phyloP scores from a whole-genome alignment of 2,888 invertebrate species.

The Eurytoma californica region DNA sequence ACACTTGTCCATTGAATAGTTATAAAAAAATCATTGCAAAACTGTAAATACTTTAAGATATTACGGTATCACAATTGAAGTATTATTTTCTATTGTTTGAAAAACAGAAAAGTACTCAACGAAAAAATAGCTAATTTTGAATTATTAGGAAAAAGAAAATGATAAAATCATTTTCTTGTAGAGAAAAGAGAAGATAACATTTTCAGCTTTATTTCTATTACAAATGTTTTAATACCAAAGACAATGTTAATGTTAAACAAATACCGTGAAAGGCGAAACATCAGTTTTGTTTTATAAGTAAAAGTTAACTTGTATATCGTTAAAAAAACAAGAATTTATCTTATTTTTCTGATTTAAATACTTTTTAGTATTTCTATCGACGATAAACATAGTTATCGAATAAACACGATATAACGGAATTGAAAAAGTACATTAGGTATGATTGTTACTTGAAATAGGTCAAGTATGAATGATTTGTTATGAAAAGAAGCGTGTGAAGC shows the following conservation, averaged over 20 bases:
- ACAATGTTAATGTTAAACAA: conserved; percentile 50
- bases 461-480: conserved; percentile 49
- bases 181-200: conserved; percentile 29
- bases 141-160: conserved; percentile 38
- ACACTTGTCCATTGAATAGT: conserved; percentile 41
- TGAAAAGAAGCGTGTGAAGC: conserved; percentile 30
- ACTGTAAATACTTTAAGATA: conserved; percentile 48
- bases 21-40: conserved; percentile 28
- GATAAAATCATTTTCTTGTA: conserved; percentile 44
- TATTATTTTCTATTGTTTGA: conserved; percentile 30
- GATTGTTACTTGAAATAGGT: conserved; percentile 45
- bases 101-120: conserved; percentile 5
- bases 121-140: conserved; percentile 9
- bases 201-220: conserved; percentile 43
- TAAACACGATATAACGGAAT: conserved; percentile 50
- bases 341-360: conserved; percentile 33
- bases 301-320: conserved; percentile 33
- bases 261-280: conserved; percentile 17
- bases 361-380: conserved; percentile 41
- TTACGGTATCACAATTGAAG: conserved; percentile 32
- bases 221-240: conserved; percentile 47
- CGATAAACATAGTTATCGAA: conserved; percentile 37
- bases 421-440: conserved; percentile 50
- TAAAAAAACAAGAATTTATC: conserved; percentile 27
- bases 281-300: conserved; percentile 39